Percentiles rank a stretch among this genome's conserved stretches.
Evolutionary conservation across 2,797 vertebrate species (phyloP).

Genomic region (Eulemur rubriventer): DNA sequence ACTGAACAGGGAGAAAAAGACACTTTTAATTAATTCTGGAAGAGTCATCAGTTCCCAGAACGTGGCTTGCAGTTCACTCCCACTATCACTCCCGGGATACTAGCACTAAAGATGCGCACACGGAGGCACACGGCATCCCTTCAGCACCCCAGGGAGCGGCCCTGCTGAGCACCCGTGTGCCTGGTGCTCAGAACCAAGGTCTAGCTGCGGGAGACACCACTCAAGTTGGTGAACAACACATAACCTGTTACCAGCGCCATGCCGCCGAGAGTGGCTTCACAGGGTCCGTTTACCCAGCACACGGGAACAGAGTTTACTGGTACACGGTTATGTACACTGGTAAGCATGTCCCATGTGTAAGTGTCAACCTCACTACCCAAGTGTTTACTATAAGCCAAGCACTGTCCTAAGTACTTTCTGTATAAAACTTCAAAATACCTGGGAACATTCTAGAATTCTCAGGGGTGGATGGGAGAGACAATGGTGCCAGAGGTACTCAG

Average conservation of each 20-base stretch:
- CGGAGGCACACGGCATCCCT: background rate
- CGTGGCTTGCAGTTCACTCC: no score
- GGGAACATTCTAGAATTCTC: background rate
- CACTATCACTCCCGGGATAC: background rate
- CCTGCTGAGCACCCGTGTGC: background rate
- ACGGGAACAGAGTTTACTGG: background rate
- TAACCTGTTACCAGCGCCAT: background rate
- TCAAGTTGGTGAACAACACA: background rate
- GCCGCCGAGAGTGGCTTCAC: background rate
- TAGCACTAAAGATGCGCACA: rapidly evolving
- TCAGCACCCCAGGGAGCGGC: no score
- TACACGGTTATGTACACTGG: rapidly evolving
- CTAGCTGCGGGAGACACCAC: background rate
- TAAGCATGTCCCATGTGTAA: no score
- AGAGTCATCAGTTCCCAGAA: background rate
- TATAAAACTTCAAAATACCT: background rate
- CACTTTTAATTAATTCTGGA: background rate
- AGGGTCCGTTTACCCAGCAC: background rate
- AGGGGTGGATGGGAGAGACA: background rate
- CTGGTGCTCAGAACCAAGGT: background rate
- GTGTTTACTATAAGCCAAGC: background rate
- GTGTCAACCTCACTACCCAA: background rate
- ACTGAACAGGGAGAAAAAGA: background rate
- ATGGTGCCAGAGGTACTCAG: no score
- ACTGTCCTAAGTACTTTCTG: background rate